Base-by-base conservation (phyloP, 1,140 invertebrate genomes). In the Cardiocondyla obscurior region DNA sequence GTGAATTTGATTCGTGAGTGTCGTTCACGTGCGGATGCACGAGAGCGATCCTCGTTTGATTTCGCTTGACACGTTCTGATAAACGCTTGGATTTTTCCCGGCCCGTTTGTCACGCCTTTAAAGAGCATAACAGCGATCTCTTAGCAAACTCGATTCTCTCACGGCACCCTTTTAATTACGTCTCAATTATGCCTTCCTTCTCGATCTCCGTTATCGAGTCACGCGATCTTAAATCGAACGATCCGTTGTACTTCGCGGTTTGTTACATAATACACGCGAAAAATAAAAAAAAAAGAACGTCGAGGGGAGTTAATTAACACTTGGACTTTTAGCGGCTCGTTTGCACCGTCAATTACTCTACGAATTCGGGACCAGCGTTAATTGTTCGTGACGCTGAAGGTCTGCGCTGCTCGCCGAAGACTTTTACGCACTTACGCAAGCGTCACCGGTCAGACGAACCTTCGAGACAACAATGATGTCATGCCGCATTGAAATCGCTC, bases 401-500 rank as follows among this genome's bases (percentile, higher is more conserved):
- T 46, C 28, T 22, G 16, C n/a, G 22, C 16, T 12, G 16, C 44
- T 16, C 10, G 46, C 46, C 46, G 46, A 42, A 46, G 44, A 0
- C 44, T 79, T 88, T 88, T 85, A 79, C 53, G 46, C 73, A 74
- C 57, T 87, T 87, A 87, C 86, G 86, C 73, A 88, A 85, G 83
- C 77, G 33, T 82, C 33, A 77, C 85, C 53, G 86, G 83, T 82
- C 53, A 46, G 58, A 28, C 86, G 46, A 74, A 86, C 77, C 77
- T 87, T 62, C 55, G 65, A 85, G 86, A 72, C 64, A 74, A 79
- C 83, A 88, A 51, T 88, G 86, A 88, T 85, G 86, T 88, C 86
- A 88, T 79, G 67, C 42, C 22, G 36, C 51, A 2, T 30, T 36
- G 77, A 51, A 83, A 53, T 46, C 53, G 28, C 72, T 51, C 67